A percentile compares a stretch with the other conserved stretches of the same genome.
These are phyloP conservation scores for Rhyacophila evoluta DNA, from an alignment of 2,888 invertebrate species.

Conservation along the genomic window DNA sequence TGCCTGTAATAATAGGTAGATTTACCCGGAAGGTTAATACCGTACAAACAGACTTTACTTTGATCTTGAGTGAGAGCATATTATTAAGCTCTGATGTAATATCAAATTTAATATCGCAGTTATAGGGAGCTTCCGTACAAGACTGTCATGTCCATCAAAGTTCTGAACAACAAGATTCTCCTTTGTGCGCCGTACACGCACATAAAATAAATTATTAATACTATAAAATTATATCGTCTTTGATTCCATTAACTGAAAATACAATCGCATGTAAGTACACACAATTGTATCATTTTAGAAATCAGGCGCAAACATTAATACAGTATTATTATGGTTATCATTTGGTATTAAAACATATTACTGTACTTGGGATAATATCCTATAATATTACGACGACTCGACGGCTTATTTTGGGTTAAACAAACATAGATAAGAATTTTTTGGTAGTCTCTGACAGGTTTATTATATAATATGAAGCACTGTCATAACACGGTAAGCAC, in stretches of 20 bases:
- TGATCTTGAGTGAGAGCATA: neutral
- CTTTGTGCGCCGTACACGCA: neutral
- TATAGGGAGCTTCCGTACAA: neutral
- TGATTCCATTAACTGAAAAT: neutral
- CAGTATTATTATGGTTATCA: too few relatives aligned
- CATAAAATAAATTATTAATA: neutral
- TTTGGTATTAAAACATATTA: too few relatives aligned
- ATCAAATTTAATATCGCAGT: neutral
- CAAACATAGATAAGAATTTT: too few relatives aligned
- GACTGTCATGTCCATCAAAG: neutral
- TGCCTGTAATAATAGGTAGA: neutral
- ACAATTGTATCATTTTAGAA: neutral
- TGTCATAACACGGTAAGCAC: too few relatives aligned
- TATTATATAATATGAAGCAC: too few relatives aligned
- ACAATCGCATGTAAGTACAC: neutral
- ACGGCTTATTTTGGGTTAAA: too few relatives aligned
- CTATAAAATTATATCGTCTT: neutral
- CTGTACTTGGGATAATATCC: too few relatives aligned
- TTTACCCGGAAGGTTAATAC: neutral
- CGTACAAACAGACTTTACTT: neutral
- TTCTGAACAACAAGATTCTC: neutral
- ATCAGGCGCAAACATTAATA: neutral
- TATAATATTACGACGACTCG: too few relatives aligned
- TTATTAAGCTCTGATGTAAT: neutral
- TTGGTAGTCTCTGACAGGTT: too few relatives aligned